Conservation (phyloP, 2,888 invertebrate genomes). For the Ormyrus thymus region DNA sequence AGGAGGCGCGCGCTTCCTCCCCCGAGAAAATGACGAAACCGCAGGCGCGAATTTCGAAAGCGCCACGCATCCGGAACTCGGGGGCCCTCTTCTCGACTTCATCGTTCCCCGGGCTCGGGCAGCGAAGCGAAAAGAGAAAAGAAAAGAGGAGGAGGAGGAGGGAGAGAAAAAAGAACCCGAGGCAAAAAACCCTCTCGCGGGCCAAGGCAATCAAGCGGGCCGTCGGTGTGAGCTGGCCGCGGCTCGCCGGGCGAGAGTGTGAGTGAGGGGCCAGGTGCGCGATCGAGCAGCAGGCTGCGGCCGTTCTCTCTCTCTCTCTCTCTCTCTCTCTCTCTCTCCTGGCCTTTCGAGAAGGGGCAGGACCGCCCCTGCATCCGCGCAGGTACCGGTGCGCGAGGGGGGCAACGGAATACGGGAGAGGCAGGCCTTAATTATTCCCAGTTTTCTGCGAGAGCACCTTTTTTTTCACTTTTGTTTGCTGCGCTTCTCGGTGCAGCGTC, state of each 20-base stretch:
- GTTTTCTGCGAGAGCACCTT: too few relatives aligned
- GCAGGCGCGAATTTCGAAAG: not conserved
- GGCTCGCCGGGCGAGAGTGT: too few relatives aligned
- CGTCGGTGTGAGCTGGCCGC: too few relatives aligned
- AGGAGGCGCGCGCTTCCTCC: not conserved
- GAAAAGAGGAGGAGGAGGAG: not conserved
- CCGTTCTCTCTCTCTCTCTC: constrained; percentile 2
- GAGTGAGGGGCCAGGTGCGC: too few relatives aligned
- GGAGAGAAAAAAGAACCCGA: not conserved
- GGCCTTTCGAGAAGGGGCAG: too few relatives aligned
- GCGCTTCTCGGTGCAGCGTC: too few relatives aligned
- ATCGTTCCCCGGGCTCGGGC: not conserved
- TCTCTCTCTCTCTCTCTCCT: not conserved
- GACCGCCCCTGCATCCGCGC: too few relatives aligned
- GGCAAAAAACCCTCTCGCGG: not conserved
- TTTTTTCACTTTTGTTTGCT: too few relatives aligned
- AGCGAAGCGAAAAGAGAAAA: not conserved
- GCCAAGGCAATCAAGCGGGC: too few relatives aligned
- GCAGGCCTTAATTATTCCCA: too few relatives aligned
- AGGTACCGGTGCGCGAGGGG: too few relatives aligned
- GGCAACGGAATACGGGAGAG: too few relatives aligned
- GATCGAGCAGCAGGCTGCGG: not conserved
- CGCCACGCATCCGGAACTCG: not conserved
- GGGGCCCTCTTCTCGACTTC: not conserved
- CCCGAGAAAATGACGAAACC: not conserved